Conservation (phyloP, 1,140 invertebrate species). For the Ooceraea biroi region DNA sequence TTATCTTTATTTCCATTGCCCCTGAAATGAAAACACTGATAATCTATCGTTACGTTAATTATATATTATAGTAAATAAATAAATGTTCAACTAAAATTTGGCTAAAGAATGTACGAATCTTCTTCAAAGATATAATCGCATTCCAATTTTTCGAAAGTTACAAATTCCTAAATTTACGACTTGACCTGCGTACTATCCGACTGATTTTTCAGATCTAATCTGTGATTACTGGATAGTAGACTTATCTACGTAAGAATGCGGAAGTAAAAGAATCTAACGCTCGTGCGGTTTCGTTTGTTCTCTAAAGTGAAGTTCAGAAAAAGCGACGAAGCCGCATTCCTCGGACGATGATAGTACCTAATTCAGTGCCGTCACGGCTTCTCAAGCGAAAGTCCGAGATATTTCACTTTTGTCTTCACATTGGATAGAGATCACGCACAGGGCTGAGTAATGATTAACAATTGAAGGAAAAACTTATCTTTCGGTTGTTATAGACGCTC, state of each 20-base stretch:
- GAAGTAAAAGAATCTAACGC: constrained; percentile 50
- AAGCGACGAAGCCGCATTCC: constrained; percentile 47
- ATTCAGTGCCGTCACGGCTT: background rate
- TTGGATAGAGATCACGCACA: background rate
- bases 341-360: constrained; percentile 23
- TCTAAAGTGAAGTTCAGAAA: constrained; percentile 14
- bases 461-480: constrained; percentile 4
- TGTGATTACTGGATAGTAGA: too few species aligned
- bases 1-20: background rate
- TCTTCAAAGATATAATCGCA: background rate
- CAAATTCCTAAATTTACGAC: too few species aligned
- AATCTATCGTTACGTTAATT: too few species aligned
- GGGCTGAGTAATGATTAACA: background rate
- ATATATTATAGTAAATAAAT: too few species aligned
- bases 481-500: background rate
- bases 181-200: too few species aligned
- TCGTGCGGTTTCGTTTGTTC: constrained; percentile 34
- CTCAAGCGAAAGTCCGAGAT: constrained; percentile 13
- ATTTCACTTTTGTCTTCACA: constrained; percentile 19
- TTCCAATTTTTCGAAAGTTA: too few species aligned
- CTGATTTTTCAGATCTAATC: too few species aligned
- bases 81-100: background rate
- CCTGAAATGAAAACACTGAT: too few species aligned
- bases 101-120: background rate
- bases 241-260: constrained; percentile 37